Evolutionary conservation across 2,113 vertebrate genomes (phyloP), one percentile per base, ranked within the genome.

Genomic region (Clarias macrocephalus): DNA sequence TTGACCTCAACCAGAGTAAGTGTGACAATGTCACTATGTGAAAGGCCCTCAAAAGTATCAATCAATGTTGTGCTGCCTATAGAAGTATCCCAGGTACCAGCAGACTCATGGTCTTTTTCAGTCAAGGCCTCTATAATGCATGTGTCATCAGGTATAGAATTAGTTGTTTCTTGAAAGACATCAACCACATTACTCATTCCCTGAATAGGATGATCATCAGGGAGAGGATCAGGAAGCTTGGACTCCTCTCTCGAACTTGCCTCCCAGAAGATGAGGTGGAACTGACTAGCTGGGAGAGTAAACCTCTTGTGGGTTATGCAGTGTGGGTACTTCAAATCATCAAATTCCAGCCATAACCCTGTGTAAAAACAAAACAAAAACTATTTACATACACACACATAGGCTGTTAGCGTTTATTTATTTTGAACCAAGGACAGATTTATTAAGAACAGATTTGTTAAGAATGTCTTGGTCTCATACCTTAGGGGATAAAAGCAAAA

Each of bases 231-330:
- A 59, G 19, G 37, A 37, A 68, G 60, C 30, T 33, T 16, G n/a
- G 12, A 11, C 3, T 33, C 25, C 16, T 79, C 65, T 70, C 5
- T 33, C 1, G 76, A 77, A 25, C 93, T 93, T 68, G 88, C 94
- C 91, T 99, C 97, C 98, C 98, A 99, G 85, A 98, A 95, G 84
- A 97, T 93, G 18, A 99, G 89, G 87, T 98, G 97, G 81, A 97
- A 94, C 86, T 98, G 96, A 52, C 93, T 92, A 70, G 96, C 89
- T 4, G 95, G 94, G 85, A 98, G 93, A 21, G 92, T 91, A 80
- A 97, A 95, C 30, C 85, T 92, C 59, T 89, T 59, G 19, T 88
- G 94, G 19, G 75, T 94, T 89, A 87, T 89, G 91, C 95, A 95
- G 25, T 92, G 91, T 0, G 93, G 95, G 42, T 97, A 94, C 88